Evolutionary conservation across 2,797 vertebrate genomes (phyloP).

Genomic region (Psittacula echo): DNA sequence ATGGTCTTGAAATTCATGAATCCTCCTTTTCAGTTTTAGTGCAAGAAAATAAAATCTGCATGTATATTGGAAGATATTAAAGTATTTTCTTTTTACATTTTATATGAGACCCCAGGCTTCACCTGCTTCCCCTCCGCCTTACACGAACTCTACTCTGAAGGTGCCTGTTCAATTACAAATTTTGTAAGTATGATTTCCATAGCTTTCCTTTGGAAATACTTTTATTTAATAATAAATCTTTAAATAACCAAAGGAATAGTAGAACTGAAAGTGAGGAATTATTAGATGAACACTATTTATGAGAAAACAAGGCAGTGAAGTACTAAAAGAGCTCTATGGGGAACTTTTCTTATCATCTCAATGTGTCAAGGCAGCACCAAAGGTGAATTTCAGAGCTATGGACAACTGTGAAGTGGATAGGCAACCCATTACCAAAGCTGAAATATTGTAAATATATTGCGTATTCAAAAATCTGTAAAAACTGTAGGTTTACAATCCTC

Average conservation of each 20-base stretch:
- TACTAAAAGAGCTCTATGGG: background rate
- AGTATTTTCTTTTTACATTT: background rate
- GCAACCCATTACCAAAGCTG: background rate
- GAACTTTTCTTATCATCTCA: background rate
- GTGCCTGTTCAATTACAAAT: background rate
- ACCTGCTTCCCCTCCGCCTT: background rate
- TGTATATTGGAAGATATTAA: background rate
- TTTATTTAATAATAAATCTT: background rate
- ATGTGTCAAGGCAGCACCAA: background rate
- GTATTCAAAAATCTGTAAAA: background rate
- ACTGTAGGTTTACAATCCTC: background rate
- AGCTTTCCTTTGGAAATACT: background rate
- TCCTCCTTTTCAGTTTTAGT: background rate
- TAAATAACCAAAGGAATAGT: background rate
- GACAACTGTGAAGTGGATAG: background rate
- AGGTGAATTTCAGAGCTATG: background rate
- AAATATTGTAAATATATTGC: background rate
- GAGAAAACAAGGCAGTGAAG: background rate
- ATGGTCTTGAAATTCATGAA: background rate
- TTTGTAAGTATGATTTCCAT: background rate
- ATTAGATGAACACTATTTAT: background rate
- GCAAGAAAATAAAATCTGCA: background rate
- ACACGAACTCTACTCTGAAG: background rate
- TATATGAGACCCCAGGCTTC: background rate
- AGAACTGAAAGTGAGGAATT: background rate